Base-by-base conservation (phyloP, 2,888 invertebrate species). In the Apodemia mormo region DNA sequence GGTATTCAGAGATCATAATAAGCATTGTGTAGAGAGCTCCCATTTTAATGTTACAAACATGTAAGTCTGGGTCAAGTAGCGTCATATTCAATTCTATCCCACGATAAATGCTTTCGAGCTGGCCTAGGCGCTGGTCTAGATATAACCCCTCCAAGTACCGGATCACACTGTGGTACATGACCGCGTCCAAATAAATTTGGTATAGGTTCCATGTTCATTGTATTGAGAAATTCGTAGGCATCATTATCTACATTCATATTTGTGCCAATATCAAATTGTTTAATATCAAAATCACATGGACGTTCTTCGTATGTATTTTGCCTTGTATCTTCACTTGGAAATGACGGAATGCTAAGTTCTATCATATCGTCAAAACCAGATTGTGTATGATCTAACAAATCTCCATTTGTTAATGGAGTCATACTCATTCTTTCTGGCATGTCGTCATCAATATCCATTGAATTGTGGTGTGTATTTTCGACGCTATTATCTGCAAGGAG, bases 1-100 rank as follows among this genome's bases (percentile, higher is more conserved):
- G 71, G 65, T 64, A 64, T 71, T 68, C 33, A 73, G 85, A 85
- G 85, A 85, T 83, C 85, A 84, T 76, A 77, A 79, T 69, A 74
- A 72, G 77, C 77, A 76, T 76, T 76, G 72, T 77, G 72, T 73
- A 77, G 79, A 77, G 77, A 77, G 81, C 77, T 76, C 68, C 67
- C 70, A 73, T 70, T 49, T 49, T 14, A 49, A 49, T 71, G 75
- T 68, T 72, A 67, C 67, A 69, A 69, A 54, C 68, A 66, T 61
- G 76, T 68, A 72, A 65, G 75, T 68, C 78, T 75, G 82, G 82
- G 93, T 93, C 93, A 93, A 79, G 93, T 93, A 86, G 96, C 95
- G 83, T 96, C 96, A 86, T 94, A 96, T 88, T 96, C 96, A 77
- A 96, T 94, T 83, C 95, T 95, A 85, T 97, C 97, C 97, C 97